Evolutionary conservation across 2,113 vertebrate genomes (phyloP).

Genomic region (Brachyhypopomus occidentalis): DNA sequence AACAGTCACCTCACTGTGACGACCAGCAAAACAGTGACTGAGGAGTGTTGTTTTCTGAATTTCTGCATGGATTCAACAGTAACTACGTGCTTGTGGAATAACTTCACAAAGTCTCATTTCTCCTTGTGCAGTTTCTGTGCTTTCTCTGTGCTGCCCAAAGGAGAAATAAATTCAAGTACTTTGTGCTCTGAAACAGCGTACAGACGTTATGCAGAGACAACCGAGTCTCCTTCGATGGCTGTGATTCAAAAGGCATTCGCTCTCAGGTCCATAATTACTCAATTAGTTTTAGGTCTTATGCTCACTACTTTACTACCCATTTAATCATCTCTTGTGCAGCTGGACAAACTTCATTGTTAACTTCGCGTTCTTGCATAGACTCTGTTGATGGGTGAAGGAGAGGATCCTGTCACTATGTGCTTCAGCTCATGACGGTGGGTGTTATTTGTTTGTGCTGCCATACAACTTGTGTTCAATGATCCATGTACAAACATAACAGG

Average conservation of each 20-base stretch:
- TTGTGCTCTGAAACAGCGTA: conserved; percentile 49
- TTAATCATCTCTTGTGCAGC: background rate
- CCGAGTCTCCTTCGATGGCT: conserved; percentile 18
- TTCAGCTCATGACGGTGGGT: conserved; percentile 35
- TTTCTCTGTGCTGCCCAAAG: background rate
- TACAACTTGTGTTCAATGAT: conserved; percentile 46
- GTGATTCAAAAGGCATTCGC: conserved; percentile 13
- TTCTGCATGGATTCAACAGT: background rate
- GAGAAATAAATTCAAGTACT: conserved; percentile 40
- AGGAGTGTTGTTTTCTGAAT: too few species aligned
- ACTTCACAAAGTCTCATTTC: background rate
- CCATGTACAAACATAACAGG: conserved; percentile 48
- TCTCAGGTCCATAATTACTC: background rate
- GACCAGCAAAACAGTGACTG: too few species aligned
- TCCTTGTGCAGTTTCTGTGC: background rate
- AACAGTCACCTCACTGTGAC: background rate
- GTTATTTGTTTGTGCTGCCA: conserved; percentile 13
- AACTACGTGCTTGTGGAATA: background rate
- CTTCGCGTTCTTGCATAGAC: conserved; percentile 63
- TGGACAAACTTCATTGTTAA: background rate
- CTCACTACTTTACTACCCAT: background rate
- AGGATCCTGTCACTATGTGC: conserved; percentile 47
- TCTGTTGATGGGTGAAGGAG: conserved; percentile 45
- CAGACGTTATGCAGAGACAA: background rate
- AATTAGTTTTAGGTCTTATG: conserved; percentile 21